Evolutionary conservation across 1,140 invertebrate genomes (phyloP).

Genomic region (Macrobrachium rosenbergii): DNA sequence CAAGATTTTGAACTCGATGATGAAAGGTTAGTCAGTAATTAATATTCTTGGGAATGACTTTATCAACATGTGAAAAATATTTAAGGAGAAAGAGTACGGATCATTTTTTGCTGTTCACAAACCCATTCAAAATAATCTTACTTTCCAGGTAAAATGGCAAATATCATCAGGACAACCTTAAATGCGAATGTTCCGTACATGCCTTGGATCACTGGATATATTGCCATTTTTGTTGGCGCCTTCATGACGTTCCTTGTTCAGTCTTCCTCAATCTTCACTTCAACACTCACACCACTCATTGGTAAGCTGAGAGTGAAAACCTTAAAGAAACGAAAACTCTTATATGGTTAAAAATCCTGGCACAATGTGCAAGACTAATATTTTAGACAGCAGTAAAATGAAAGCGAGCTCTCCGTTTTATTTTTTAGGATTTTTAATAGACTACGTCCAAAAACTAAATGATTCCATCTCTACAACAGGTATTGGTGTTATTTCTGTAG

Average conservation of each 20-base stretch:
- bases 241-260: constrained; percentile 77
- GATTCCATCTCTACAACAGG: constrained; percentile 29
- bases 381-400: background rate
- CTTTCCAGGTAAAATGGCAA: constrained; percentile 72
- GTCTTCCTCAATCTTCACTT: constrained; percentile 78
- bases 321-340: background rate
- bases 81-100: no score
- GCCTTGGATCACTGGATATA: constrained; percentile 74
- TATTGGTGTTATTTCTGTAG: constrained; percentile 75
- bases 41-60: background rate
- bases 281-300: constrained; percentile 77
- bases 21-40: constrained; percentile 67
- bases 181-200: constrained; percentile 73
- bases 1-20: constrained; percentile 74
- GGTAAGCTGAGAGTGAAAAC: constrained; percentile 70
- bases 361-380: background rate
- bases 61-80: no score
- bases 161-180: constrained; percentile 73
- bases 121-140: background rate
- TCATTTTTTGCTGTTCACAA: no score
- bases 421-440: background rate
- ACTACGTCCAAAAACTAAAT: background rate
- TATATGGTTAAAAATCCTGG: background rate
- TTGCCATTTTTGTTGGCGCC: constrained; percentile 76
- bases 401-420: background rate